Evolutionary conservation across 2,888 invertebrate species (phyloP), one percentile per base, ranked within the genome.

Genomic region (Prosopocoilus inquinatus): DNA sequence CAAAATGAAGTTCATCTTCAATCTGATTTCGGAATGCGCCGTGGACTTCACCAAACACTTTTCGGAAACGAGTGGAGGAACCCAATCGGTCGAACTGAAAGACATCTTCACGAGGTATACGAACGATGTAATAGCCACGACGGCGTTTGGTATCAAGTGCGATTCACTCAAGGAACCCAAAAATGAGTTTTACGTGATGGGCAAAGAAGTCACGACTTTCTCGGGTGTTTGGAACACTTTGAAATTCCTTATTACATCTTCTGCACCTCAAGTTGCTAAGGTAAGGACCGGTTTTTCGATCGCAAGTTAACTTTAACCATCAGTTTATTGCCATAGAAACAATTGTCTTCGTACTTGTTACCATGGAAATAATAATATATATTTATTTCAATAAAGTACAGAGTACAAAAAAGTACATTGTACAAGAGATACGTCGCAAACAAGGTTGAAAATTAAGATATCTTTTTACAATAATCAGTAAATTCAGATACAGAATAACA

Each of bases 81-180:
- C 53, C 4, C 53, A 63, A 4, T 58, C 59, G 7, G 15, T 79
- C 1, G 81, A 81, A 36, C 66, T 75, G 54, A 80, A 78, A 57
- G 81, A 82, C 50, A 58, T 77, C 1, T 77, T 76, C 2, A 75
- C 78, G 1, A 72, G 81, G n/a, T 81, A 75, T 57, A 71, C 80
- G 0, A 81, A 79, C 55, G 82, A 83, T 62, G 80, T 82, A 1
- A 82, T 83, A 47, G 82, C 82, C 0, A 76, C 79, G 0, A 76
- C 78, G 15, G 81, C 80, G 1, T 82, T 81, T 58, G 82, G 82
- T 0, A 63, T 82, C 1, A 76, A 80, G 59, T 79, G 83, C 2
- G 78, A 85, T 64, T 85, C 85, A 0, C 74, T 81, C 12, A 67
- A 70, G 3, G 76, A 84, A 0, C 73, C 70, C 7, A 66, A 82